phyloP scores from a whole-genome alignment of 2,888 invertebrate genomes.

The Mongoloraphidia duomilia region DNA sequence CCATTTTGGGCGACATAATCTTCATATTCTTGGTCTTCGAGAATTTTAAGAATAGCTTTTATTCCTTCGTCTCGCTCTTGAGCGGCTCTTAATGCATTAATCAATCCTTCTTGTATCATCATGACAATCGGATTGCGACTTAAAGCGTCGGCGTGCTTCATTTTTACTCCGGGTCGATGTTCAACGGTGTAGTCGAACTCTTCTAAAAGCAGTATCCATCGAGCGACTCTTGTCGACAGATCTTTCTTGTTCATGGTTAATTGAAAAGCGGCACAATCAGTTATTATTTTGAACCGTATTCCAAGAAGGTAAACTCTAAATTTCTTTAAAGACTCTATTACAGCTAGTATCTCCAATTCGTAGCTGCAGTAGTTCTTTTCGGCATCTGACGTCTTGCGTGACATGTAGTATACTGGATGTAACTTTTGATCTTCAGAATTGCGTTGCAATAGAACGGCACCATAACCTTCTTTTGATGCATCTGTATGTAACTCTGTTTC shows the following conservation, averaged over 20 bases:
- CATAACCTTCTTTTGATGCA: conserved; percentile 11
- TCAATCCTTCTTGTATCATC: neutral
- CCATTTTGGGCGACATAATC: conserved; percentile 10
- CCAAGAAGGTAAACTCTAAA: conserved; percentile 6
- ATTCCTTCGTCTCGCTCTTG: conserved; percentile 10
- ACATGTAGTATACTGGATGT: conserved; percentile 16
- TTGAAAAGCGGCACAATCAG: conserved; percentile 11
- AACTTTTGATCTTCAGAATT: conserved; percentile 9
- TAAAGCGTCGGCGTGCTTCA: conserved; percentile 13
- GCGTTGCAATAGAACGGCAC: conserved; percentile 14
- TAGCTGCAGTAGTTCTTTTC: conserved; percentile 4
- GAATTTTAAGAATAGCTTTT: conserved; percentile 9
- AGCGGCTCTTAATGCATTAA: conserved; percentile 5
- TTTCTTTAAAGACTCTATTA: too few relatives aligned
- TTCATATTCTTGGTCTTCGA: conserved; percentile 9
- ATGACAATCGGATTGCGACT: neutral
- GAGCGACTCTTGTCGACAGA: too few relatives aligned
- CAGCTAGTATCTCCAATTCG: neutral
- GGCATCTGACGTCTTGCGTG: conserved; percentile 6
- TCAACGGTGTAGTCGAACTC: conserved; percentile 14
- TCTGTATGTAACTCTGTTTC: conserved; percentile 13
- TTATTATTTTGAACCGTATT: conserved; percentile 12
- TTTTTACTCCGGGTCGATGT: conserved; percentile 11
- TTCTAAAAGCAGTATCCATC: conserved; percentile 11
- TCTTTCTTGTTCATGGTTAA: conserved; percentile 10